These are phyloP conservation scores for Lepus townsendii DNA, from an alignment of 2,797 vertebrate genomes.

Conservation along the genomic window DNA sequence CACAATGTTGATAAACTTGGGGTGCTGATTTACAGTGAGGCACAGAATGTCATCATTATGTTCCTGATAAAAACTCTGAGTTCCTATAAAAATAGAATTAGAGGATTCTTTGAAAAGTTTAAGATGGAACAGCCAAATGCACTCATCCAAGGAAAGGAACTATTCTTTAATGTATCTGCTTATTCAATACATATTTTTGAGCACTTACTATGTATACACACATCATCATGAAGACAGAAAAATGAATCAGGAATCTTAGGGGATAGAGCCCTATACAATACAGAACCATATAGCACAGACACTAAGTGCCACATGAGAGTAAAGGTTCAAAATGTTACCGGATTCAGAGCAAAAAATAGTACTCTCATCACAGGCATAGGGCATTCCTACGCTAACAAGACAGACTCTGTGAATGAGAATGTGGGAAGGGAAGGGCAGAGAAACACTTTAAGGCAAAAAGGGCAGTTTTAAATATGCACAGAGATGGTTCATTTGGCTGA, in stretches of 20 bases:
- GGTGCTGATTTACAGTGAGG: constrained; percentile 99
- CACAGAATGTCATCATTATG: constrained; percentile 99
- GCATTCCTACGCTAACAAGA: background rate
- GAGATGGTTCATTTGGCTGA: background rate
- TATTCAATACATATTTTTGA: constrained; percentile 34
- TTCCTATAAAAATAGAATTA: constrained; percentile 89
- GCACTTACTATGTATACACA: background rate
- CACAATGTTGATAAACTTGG: constrained; percentile 99
- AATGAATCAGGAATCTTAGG: background rate
- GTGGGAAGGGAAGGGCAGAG: too few species aligned
- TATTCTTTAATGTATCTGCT: background rate
- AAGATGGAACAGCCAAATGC: constrained; percentile 3
- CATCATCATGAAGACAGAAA: background rate
- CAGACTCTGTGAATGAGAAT: background rate
- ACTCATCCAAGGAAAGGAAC: background rate
- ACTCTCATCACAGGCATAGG: background rate
- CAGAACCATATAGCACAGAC: too few species aligned
- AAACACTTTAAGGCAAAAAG: background rate
- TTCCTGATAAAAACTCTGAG: constrained; percentile 99
- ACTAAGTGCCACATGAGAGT: background rate
- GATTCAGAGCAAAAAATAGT: background rate
- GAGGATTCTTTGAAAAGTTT: constrained; percentile 65
- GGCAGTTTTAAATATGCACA: background rate
- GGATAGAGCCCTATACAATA: background rate
- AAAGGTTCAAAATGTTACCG: background rate